Evolutionary conservation across 1,140 invertebrate species (phyloP).

Genomic region (Himalopsyche phryganea): DNA sequence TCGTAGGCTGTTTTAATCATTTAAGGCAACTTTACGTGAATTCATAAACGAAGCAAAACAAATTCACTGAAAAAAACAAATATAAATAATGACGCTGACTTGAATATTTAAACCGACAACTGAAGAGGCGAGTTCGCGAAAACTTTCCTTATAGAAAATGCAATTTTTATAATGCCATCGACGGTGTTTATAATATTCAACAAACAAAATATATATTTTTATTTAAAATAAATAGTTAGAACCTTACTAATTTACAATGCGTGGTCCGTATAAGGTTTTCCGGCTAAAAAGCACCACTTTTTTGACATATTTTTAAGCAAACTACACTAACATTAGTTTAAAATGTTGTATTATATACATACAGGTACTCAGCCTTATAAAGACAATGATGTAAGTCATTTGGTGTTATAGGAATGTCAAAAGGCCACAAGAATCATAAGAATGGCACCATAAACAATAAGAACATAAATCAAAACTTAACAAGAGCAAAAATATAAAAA

Average conservation of each 20-base stretch:
- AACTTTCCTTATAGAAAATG: too few relatives aligned
- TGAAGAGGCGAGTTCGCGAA: too few relatives aligned
- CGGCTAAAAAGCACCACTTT: slow-evolving; percentile 2
- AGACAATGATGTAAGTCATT: slow-evolving; percentile 28
- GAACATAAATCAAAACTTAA: slow-evolving; percentile 1
- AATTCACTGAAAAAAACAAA: too few relatives aligned
- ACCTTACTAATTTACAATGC: neutral
- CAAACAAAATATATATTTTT: too few relatives aligned
- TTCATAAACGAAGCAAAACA: neutral
- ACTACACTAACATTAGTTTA: slow-evolving; percentile 2
- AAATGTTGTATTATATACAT: slow-evolving; percentile 19
- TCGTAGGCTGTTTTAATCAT: neutral
- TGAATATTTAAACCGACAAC: too few relatives aligned
- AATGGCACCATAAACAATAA: slow-evolving; percentile 21
- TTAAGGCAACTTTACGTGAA: neutral
- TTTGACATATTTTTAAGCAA: slow-evolving; percentile 8
- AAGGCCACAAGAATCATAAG: slow-evolving; percentile 30
- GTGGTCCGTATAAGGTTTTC: neutral
- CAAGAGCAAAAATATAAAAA: neutral
- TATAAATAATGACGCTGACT: neutral
- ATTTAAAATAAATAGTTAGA: neutral
- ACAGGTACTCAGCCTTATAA: slow-evolving; percentile 33
- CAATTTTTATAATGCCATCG: too few relatives aligned
- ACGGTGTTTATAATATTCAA: too few relatives aligned
- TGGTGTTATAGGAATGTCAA: slow-evolving; percentile 34